Conservation (phyloP, 2,888 invertebrate species). For the Pocota personata region DNA sequence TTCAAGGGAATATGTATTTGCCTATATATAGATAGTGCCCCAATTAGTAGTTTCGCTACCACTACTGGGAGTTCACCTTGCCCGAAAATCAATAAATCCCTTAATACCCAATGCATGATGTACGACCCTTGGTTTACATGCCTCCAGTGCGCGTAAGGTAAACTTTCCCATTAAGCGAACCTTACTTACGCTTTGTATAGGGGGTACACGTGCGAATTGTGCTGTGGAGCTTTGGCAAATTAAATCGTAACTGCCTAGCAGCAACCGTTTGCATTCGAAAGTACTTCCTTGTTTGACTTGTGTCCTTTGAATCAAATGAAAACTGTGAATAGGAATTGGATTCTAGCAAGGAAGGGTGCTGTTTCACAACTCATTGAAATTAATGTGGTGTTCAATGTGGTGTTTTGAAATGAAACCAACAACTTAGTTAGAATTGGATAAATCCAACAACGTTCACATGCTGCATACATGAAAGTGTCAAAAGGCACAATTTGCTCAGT, state of each 20-base stretch:
- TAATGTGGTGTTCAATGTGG: neutral
- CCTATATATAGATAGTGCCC: neutral
- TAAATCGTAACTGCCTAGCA: neutral
- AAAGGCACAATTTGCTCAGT: too few species aligned
- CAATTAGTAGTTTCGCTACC: neutral
- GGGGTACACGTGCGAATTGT: neutral
- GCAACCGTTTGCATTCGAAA: neutral
- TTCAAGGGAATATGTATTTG: neutral
- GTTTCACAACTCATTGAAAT: too few species aligned
- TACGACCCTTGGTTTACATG: neutral
- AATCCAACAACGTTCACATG: too few species aligned
- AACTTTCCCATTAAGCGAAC: neutral
- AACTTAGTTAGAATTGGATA: too few species aligned
- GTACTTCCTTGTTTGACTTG: neutral
- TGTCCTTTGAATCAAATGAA: neutral
- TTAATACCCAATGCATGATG: neutral
- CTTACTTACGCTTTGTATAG: neutral
- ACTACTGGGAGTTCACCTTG: neutral
- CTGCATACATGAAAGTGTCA: too few species aligned
- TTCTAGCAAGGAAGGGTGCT: neutral
- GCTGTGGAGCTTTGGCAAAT: neutral
- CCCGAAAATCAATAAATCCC: slow-evolving; percentile 11
- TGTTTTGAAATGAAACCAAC: too few species aligned
- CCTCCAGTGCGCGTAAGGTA: neutral
- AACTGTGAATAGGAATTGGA: neutral